Evolutionary conservation across 2,888 invertebrate species (phyloP).

Genomic region (Plebejus melissa): DNA sequence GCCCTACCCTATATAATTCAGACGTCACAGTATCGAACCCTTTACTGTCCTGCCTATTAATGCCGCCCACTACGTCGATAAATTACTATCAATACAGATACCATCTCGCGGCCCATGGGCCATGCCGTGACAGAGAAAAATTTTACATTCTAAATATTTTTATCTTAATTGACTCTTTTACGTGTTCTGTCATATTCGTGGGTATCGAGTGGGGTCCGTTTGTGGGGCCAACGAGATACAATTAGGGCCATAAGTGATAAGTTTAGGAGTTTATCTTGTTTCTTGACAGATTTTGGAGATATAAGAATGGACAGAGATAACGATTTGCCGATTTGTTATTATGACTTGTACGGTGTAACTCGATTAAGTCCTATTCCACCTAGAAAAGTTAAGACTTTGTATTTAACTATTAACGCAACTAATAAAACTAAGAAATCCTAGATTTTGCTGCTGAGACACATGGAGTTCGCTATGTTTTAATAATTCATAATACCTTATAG

Average conservation of each 20-base stretch:
- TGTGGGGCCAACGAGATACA: conserved; percentile 5
- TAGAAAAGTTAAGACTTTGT: too few relatives aligned
- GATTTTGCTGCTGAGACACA: too few relatives aligned
- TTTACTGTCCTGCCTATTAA: conserved; percentile 44
- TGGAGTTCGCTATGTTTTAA: too few relatives aligned
- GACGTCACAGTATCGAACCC: conserved; percentile 43
- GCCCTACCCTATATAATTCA: conserved; percentile 39
- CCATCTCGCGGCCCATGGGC: conserved; percentile 28
- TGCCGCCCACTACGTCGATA: conserved; percentile 44
- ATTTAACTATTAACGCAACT: too few relatives aligned
- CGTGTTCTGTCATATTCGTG: conserved; percentile 16
- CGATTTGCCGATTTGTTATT: not conserved
- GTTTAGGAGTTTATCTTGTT: not conserved
- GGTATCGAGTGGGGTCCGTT: not conserved
- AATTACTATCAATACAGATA: conserved; percentile 46
- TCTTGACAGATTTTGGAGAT: not conserved
- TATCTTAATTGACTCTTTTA: conserved; percentile 30
- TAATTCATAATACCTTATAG: too few relatives aligned
- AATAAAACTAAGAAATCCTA: too few relatives aligned
- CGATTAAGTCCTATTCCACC: too few relatives aligned
- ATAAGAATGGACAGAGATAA: too few relatives aligned
- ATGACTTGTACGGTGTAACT: not conserved
- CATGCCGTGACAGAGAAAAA: conserved; percentile 34
- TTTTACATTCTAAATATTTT: conserved; percentile 36
- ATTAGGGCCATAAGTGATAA: not conserved